Conservation (phyloP, 1,140 invertebrate genomes). For the Hydropsyche tenuis region DNA sequence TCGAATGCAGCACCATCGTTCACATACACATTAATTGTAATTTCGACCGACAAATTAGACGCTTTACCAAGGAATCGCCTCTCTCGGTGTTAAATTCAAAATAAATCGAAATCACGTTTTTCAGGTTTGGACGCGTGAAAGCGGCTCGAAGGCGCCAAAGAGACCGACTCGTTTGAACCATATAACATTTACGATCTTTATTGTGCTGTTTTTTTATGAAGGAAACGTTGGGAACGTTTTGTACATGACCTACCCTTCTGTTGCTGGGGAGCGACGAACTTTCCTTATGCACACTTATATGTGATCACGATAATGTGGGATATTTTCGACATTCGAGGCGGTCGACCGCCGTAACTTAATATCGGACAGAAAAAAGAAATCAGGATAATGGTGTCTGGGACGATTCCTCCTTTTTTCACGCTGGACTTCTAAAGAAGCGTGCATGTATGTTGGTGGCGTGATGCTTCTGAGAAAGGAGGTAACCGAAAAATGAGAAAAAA, state of each 20-base stretch:
- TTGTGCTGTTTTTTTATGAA: not conserved
- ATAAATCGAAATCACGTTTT: no score
- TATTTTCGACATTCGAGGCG: not conserved
- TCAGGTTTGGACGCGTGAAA: not conserved
- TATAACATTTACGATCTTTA: not conserved
- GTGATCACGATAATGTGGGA: not conserved
- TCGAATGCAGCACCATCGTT: no score
- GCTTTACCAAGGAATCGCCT: no score
- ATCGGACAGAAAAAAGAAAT: not conserved
- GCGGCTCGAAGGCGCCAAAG: not conserved
- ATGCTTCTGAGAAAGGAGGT: constrained; percentile 37
- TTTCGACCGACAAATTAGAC: no score
- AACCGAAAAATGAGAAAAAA: constrained; percentile 30
- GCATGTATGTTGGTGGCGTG: not conserved
- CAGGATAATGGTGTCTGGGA: constrained; percentile 32
- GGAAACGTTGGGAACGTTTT: not conserved
- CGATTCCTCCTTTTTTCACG: not conserved
- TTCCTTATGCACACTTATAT: no score
- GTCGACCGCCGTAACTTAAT: constrained; percentile 32
- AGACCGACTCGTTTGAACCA: not conserved
- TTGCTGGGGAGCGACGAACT: not conserved
- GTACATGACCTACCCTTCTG: constrained; percentile 17
- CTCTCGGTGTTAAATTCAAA: no score
- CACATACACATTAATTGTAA: no score
- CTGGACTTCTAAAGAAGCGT: constrained; percentile 21